phyloP scores from a whole-genome alignment of 1,140 invertebrate genomes.

The Caenorhabditis briggsae region DNA sequence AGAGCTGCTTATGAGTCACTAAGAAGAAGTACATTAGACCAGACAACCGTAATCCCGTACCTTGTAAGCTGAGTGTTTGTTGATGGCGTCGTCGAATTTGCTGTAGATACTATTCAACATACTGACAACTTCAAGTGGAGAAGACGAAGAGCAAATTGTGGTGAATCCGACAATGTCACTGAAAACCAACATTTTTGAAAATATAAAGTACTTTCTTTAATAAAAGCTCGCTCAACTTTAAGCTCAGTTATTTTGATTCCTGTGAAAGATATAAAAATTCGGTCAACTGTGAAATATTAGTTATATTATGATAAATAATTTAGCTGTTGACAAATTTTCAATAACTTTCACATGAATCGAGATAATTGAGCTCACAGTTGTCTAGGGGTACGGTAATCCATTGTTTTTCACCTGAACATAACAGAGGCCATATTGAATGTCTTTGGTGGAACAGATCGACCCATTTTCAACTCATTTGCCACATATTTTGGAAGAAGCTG shows the following conservation, averaged over 20 bases:
- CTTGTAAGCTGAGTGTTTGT: slow-evolving; percentile 78
- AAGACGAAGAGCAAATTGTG: slow-evolving; percentile 79
- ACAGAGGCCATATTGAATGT: slow-evolving; percentile 83
- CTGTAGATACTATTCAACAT: slow-evolving; percentile 79
- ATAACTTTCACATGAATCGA: neutral
- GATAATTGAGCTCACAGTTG: slow-evolving; percentile 77
- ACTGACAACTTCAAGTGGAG: slow-evolving; percentile 78
- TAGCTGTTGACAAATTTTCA: too few relatives aligned
- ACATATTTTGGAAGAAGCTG: slow-evolving; percentile 76
- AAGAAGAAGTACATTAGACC: too few relatives aligned
- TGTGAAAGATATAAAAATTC: too few relatives aligned
- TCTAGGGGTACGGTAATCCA: too few relatives aligned
- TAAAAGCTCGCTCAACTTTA: too few relatives aligned
- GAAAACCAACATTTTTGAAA: slow-evolving; percentile 78
- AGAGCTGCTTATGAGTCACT: too few relatives aligned
- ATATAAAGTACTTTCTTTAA: too few relatives aligned
- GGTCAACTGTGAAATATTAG: too few relatives aligned
- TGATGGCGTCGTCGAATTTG: slow-evolving; percentile 78
- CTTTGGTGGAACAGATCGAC: slow-evolving; percentile 76
- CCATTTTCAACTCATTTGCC: slow-evolving; percentile 76
- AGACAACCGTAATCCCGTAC: slow-evolving; percentile 63
- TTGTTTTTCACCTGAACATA: slow-evolving; percentile 84
- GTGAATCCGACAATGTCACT: slow-evolving; percentile 94
- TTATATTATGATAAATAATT: too few relatives aligned
- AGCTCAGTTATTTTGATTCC: too few relatives aligned